These are phyloP conservation scores for Cyanoderma ruficeps DNA, from an alignment of 2,113 vertebrate species.

Conservation along the genomic window DNA sequence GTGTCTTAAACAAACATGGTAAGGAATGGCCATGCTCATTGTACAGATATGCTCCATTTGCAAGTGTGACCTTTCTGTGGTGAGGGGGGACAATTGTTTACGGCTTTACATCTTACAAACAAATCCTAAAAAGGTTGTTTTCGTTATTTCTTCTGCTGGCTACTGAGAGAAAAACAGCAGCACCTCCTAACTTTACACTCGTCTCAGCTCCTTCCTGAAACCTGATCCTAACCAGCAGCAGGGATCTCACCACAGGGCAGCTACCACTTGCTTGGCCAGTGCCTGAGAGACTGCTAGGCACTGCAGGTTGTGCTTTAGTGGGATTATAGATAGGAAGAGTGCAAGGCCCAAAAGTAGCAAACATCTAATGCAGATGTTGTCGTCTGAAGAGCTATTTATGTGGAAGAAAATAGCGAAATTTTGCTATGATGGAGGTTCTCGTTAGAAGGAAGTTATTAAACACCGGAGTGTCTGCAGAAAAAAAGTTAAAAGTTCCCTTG, in stretches of 20 bases:
- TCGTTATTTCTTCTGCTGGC: background rate
- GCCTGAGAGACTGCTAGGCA: background rate
- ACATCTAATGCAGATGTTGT: background rate
- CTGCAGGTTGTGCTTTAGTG: background rate
- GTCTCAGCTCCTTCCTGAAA: background rate
- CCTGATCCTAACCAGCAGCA: background rate
- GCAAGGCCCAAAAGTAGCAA: background rate
- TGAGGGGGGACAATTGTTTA: background rate
- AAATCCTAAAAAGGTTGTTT: background rate
- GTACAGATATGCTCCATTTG: background rate
- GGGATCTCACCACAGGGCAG: background rate
- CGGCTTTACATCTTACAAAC: background rate
- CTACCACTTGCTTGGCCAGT: background rate
- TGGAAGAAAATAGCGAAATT: constrained; percentile 14
- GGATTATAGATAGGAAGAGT: background rate
- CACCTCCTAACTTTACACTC: background rate
- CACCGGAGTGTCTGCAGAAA: background rate
- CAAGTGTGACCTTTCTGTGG: background rate
- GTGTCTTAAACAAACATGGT: background rate
- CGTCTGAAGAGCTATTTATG: background rate
- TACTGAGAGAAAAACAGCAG: background rate
- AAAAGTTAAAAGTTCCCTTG: background rate
- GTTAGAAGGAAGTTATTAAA: background rate
- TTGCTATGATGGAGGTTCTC: background rate
- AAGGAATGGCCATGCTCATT: background rate